A percentile compares a stretch with the other conserved stretches of the same genome.
Conservation (phyloP, 2,113 vertebrate species). For the Ceyx margarethae region DNA sequence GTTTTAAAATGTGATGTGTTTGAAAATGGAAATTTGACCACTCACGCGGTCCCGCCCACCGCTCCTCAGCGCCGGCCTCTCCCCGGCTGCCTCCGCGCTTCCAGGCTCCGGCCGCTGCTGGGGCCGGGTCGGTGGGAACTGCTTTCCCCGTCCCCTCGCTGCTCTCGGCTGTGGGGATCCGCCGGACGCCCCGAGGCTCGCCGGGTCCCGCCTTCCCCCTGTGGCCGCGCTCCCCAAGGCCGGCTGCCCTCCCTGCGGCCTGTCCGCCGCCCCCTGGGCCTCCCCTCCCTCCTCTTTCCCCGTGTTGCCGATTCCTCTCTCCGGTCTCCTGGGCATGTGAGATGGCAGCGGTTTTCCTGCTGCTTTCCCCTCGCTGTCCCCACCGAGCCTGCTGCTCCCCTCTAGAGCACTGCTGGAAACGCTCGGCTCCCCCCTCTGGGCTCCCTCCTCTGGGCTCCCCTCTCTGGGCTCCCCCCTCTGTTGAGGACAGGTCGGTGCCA, state of each 20-base stretch:
- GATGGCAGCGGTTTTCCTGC: neutral
- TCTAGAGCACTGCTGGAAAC: neutral
- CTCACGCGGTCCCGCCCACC: neutral
- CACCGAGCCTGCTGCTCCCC: neutral
- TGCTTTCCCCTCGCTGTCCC: too few species aligned
- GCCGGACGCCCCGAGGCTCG: fast-evolving
- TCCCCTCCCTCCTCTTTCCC: neutral
- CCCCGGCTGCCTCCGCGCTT: neutral
- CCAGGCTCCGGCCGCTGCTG: neutral
- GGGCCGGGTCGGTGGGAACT: too few species aligned
- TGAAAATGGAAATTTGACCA: too few species aligned
- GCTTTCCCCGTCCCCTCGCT: too few species aligned
- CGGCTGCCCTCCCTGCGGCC: neutral
- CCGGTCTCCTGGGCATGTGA: neutral
- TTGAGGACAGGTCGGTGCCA: too few species aligned
- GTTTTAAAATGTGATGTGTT: too few species aligned
- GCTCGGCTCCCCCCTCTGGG: neutral
- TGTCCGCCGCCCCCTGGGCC: neutral
- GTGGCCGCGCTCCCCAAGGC: neutral
- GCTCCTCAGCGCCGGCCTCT: fast-evolving
- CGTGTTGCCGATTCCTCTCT: fast-evolving
- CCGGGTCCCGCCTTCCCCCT: too few species aligned
- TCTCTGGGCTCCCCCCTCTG: too few species aligned
- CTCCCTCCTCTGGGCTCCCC: neutral
- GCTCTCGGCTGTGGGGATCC: neutral